phyloP scores from a whole-genome alignment of 2,113 vertebrate species.

The Chitala chitala region DNA sequence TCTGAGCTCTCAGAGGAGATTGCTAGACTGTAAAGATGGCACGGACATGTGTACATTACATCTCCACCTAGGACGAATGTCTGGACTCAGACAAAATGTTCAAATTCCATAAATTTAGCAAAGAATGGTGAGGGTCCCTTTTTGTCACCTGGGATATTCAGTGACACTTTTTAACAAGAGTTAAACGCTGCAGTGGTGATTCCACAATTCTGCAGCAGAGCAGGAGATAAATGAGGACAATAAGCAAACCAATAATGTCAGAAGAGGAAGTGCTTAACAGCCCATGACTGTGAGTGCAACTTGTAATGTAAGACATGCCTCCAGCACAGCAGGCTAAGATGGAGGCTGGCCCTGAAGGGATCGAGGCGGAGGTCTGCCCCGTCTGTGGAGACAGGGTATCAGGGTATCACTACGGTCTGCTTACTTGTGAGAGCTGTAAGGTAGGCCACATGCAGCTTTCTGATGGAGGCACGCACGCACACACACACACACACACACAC shows the following conservation, averaged over 20 bases:
- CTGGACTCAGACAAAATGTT: not conserved
- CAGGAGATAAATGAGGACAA: not conserved
- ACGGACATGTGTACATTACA: not conserved
- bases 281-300: not conserved
- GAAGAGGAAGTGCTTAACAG: not conserved
- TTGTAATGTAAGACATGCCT: not conserved
- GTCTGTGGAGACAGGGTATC: conserved; percentile 69
- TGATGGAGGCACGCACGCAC: not conserved
- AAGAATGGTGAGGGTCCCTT: no score
- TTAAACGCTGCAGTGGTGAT: no score
- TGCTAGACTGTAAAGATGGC: not conserved
- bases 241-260: not conserved
- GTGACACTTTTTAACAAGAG: no score
- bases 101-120: no score
- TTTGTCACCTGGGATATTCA: no score
- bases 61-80: not conserved
- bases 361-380: conserved; percentile 53
- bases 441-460: conserved; percentile 32
- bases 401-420: conserved; percentile 69
- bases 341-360: conserved; percentile 33
- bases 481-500: not conserved
- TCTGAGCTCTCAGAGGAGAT: not conserved
- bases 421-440: conserved; percentile 72
- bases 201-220: no score
- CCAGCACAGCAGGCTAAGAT: conserved; percentile 51